phyloP scores from a whole-genome alignment of 2,888 invertebrate species.

The Trissolcus brochymenae region DNA sequence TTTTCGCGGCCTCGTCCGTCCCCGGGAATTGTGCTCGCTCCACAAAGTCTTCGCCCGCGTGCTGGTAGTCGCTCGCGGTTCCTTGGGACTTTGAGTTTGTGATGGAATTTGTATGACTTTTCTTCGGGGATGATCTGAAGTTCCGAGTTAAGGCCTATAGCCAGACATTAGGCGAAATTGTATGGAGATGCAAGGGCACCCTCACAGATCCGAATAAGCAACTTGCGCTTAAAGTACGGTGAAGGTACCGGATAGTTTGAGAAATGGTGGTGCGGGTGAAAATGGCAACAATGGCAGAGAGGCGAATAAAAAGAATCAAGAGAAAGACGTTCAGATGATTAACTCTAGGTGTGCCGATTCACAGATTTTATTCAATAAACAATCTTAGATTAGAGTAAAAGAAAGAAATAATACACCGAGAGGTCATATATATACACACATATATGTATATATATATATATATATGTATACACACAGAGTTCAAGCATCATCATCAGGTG shows the following conservation, averaged over 20 bases:
- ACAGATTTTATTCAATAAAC: too few relatives aligned
- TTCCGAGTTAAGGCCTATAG: slow-evolving; percentile 76
- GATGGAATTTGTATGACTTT: slow-evolving; percentile 70
- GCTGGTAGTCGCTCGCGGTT: slow-evolving; percentile 58
- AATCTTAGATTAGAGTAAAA: too few relatives aligned
- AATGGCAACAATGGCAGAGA: slow-evolving; percentile 6
- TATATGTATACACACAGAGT: too few relatives aligned
- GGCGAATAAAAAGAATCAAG: too few relatives aligned
- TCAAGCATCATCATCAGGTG: too few relatives aligned
- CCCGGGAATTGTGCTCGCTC: slow-evolving; percentile 58
- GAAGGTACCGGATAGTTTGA: slow-evolving; percentile 61
- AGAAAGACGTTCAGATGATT: too few relatives aligned
- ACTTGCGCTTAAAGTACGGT: slow-evolving; percentile 60
- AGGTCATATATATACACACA: too few relatives aligned
- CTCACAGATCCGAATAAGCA: slow-evolving; percentile 66
- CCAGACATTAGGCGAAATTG: slow-evolving; percentile 75
- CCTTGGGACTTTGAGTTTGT: slow-evolving; percentile 67
- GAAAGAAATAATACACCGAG: too few relatives aligned
- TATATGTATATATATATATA: too few relatives aligned
- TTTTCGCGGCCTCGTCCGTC: slow-evolving; percentile 59
- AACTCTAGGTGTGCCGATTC: too few relatives aligned
- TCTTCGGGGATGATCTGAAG: slow-evolving; percentile 74
- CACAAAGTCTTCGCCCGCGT: slow-evolving; percentile 61
- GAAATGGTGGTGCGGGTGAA: slow-evolving; percentile 66
- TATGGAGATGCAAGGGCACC: slow-evolving; percentile 74